phyloP scores from a whole-genome alignment of 2,888 invertebrate genomes.

The Orthosia incerta region DNA sequence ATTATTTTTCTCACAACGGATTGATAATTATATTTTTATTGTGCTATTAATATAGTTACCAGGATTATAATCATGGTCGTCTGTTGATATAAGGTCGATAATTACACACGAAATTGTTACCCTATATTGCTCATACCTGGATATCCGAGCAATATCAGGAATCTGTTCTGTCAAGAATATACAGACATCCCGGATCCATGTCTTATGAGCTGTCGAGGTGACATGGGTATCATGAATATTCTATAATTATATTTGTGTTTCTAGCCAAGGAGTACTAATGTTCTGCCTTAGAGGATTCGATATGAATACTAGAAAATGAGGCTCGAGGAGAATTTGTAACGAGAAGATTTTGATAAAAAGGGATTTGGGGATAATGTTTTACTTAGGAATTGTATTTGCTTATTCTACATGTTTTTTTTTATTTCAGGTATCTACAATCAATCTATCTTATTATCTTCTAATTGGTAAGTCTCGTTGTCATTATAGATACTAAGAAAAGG shows the following conservation, averaged over 20 bases:
- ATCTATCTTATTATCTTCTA: background rate
- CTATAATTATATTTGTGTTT: constrained; percentile 38
- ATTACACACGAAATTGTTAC: constrained; percentile 12
- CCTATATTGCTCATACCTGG: constrained; percentile 21
- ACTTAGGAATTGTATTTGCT: background rate
- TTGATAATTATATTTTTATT: no score
- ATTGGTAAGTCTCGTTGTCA: constrained; percentile 7
- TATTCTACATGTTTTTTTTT: background rate
- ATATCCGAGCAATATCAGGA: constrained; percentile 34
- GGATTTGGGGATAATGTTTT: background rate
- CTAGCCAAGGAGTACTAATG: constrained; percentile 22
- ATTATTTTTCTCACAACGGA: background rate
- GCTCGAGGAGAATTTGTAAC: background rate
- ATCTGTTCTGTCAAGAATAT: constrained; percentile 45
- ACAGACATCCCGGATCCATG: constrained; percentile 38
- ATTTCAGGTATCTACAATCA: constrained; percentile 6
- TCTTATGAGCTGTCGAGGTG: constrained; percentile 61
- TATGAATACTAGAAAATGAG: constrained; percentile 14
- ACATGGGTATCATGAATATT: constrained; percentile 54
- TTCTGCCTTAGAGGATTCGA: constrained; percentile 14
- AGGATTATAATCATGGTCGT: background rate
- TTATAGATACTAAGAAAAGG: background rate
- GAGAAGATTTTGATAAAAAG: background rate
- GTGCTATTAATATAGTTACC: no score
- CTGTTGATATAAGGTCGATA: constrained; percentile 4